Percentiles rank a stretch among this genome's conserved stretches.
Conservation (phyloP, 2,797 vertebrate species). For the Peromyscus eremicus region DNA sequence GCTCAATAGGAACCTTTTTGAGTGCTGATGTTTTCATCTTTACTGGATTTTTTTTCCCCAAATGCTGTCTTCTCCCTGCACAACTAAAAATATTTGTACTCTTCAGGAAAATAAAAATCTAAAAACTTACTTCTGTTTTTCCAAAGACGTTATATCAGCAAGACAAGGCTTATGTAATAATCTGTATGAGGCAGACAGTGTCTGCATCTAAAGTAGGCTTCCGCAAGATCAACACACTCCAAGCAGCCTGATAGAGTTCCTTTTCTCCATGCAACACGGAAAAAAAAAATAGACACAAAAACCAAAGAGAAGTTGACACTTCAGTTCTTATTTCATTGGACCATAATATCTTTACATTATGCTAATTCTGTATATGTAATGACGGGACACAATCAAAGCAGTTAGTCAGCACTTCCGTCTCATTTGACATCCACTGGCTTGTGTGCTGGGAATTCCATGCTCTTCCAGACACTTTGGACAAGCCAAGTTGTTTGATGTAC, state of each 20-base stretch:
- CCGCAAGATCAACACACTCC: neutral
- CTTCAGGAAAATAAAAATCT: neutral
- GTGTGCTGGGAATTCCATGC: neutral
- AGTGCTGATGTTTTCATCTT: neutral
- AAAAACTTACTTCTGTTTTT: neutral
- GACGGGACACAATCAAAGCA: too few species aligned
- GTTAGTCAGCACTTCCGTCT: too few species aligned
- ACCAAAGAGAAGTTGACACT: neutral
- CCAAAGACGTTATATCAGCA: neutral
- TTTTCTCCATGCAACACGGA: neutral
- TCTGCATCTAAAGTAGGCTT: slow-evolving; percentile 10
- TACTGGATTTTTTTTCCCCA: neutral
- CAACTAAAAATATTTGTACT: neutral
- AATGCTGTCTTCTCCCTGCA: neutral
- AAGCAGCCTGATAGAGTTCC: neutral
- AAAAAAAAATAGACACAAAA: neutral
- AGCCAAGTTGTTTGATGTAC: too few species aligned
- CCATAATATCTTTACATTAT: neutral
- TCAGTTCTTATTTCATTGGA: neutral
- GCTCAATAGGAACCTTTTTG: neutral
- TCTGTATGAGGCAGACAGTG: neutral
- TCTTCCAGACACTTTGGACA: neutral
- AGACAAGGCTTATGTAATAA: neutral
- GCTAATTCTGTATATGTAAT: neutral
- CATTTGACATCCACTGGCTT: too few species aligned